These are phyloP conservation scores for Drosophila antonietae DNA, from an alignment of 2,888 invertebrate species.

Conservation along the genomic window DNA sequence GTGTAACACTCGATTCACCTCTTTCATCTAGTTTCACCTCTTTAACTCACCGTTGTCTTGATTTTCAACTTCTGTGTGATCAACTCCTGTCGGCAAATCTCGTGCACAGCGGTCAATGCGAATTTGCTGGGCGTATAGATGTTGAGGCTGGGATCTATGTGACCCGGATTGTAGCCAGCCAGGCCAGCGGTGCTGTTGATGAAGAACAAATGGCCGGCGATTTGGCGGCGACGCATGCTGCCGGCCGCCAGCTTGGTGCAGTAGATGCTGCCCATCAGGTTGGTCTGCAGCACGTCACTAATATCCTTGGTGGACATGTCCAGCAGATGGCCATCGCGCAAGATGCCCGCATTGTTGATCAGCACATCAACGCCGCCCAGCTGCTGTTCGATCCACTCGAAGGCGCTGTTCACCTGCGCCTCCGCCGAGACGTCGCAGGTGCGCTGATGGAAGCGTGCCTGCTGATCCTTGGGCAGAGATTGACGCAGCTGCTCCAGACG, in stretches of 20 bases:
- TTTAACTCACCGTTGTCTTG: slow-evolving; percentile 81
- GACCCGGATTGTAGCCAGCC: slow-evolving; percentile 74
- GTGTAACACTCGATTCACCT: too few species aligned
- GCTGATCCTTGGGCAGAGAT: slow-evolving; percentile 64
- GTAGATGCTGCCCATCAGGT: slow-evolving; percentile 85
- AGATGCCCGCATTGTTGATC: slow-evolving; percentile 87
- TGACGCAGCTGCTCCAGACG: slow-evolving; percentile 68
- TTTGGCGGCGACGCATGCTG: slow-evolving; percentile 85
- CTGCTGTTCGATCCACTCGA: slow-evolving; percentile 85
- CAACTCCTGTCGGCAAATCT: slow-evolving; percentile 82
- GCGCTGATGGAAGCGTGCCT: slow-evolving; percentile 64
- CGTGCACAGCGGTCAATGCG: slow-evolving; percentile 82
- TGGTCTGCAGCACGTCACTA: slow-evolving; percentile 84
- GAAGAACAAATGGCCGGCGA: slow-evolving; percentile 76
- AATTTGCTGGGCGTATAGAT: slow-evolving; percentile 82
- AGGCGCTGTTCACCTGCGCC: slow-evolving; percentile 86
- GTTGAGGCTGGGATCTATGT: slow-evolving; percentile 71
- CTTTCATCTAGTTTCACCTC: too few species aligned
- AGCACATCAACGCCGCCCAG: slow-evolving; percentile 87
- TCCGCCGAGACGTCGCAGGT: slow-evolving; percentile 86
- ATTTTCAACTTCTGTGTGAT: slow-evolving; percentile 76
- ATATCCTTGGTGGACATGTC: slow-evolving; percentile 76
- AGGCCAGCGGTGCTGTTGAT: slow-evolving; percentile 81
- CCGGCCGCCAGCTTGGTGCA: slow-evolving; percentile 85
- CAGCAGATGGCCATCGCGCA: slow-evolving; percentile 74